Evolutionary conservation across 2,797 vertebrate genomes (phyloP), one percentile per base, ranked within the genome.

Genomic region (Rhinatrema bivittatum): DNA sequence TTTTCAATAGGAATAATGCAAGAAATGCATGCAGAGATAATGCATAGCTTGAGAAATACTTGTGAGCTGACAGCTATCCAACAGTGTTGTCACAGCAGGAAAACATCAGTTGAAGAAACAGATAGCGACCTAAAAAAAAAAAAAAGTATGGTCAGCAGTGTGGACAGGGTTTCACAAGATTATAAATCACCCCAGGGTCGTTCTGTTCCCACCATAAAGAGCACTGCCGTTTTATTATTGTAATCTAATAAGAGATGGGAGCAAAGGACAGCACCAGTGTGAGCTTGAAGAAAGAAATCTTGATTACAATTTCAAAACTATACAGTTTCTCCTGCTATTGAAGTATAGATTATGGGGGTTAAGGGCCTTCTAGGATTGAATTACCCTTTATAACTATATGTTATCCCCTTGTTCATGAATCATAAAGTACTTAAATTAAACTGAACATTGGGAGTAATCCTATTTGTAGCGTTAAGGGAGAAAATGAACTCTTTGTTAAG

Each of bases 81-180:
- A 81, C 90, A 83, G 84, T 86, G 86, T 89, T 86, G 85, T 90
- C 91, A 87, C 94, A 91, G 90, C 91, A 88, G 92, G 91, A 92
- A 90, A 81, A 86, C 88, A 90, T 93, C 86, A 87, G 88, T 89
- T 82, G 85, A 82, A 90, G 89, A 87, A 91, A 87, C 84, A 86
- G 87, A 85, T 87, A 88, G 83, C 7, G 53, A 84, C 80, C 79
- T 83, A 64, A 65, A 70, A 75, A 66, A 67, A 61, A 63, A 66
- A 68, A 81, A 69, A 76, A 79, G 77, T 84, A 71, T 82, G 82
- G 81, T 81, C 82, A 81, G 76, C 75, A 72, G 67, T 65, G 74
- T 71, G 78, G 87, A 82, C 81, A 73, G 76, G 76, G 86, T 83
- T 86, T 84, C 86, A 89, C 86, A 81, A 91, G 92, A 95, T 96